Evolutionary conservation across 2,113 vertebrate species (phyloP), one percentile per base, ranked within the genome.

Genomic region (Elgaria multicarinata): DNA sequence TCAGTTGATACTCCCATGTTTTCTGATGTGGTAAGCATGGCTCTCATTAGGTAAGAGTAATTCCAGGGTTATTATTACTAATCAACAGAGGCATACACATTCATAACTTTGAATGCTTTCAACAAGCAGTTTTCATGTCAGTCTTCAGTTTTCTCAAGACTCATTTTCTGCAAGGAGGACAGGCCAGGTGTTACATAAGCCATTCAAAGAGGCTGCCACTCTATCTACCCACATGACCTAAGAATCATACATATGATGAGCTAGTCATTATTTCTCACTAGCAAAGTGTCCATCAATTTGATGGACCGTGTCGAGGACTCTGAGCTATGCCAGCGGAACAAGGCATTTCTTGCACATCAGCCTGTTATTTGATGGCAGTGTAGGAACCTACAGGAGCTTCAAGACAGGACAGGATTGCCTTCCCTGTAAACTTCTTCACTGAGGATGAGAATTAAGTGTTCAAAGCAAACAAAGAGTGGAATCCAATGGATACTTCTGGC

Each of bases 261-360:
- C 87, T 58, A 58, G 31, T 87, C 64, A 80, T 74, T 62, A 58
- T 82, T 88, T 82, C 50, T 88, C 39, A 44, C 64, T 62, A 36
- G 69, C 28, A 62, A 88, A n/a, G 2, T 31, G 36, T 42, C 46
- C n/a, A 81, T 88, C 53, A 86, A 31, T 75, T 39, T 86, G 26
- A 69, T 22, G 18, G 82, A 28, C 31, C 31, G 46, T n/a, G 42
- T 26, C 26, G 22, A 16, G 20, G 39, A 18, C 62, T 55, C 26
- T 80, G 77, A 26, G 42, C 26, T 69, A 80, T 55, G n/a, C 64
- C 26, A 53, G 18, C 44, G 46, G 46, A n/a, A 22, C n/a, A 71
- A 80, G 46, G 13, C 46, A 67, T 28, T 53, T 42, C n/a, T n/a
- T 55, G 85, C 42, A 50, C 39, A 31, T 50, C 14, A 55, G 26